Evolutionary conservation across 2,888 invertebrate genomes (phyloP), one percentile per base, ranked within the genome.

Genomic region (Epirrhoe alternata): DNA sequence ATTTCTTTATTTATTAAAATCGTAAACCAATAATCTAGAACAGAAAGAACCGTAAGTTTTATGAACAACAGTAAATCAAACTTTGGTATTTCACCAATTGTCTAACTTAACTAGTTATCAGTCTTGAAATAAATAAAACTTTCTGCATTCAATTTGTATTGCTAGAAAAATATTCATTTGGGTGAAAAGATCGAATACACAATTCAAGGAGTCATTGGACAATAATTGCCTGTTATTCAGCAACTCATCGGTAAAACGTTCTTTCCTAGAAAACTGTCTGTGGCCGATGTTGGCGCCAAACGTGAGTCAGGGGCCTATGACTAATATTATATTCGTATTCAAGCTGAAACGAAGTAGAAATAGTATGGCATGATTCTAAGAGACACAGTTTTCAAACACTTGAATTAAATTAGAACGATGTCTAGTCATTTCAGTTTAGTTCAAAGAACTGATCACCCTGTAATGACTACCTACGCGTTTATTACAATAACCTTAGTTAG

Each of bases 221-320:
- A 84, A 80, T 89, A 88, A 89, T 88, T 85, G 86, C 82, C 81
- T 80, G 81, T 85, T 85, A 85, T 87, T 86, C 81, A 73, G 75
- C 74, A 38, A 54, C 50, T 42, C 62, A 73, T 74, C 77, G 80
- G 77, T 75, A 74, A 76, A 78, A 80, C 79, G 77, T 74, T 72
- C 68, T 81, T 90, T 90, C 90, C 83, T 77, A 81, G 91, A 89
- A 91, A 81, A 79, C 76, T 70, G 88, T 89, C 86, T 86, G 77
- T 74, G 51, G 38, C 30, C 51, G 47, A 53, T 56, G 60, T 31
- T 47, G 72, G 72, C 71, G 71, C 73, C 75, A 73, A 69, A 68
- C 71, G 64, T 74, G 73, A 76, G 63, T 75, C 74, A 75, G 68
- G 64, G 64, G 38, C 65, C 53, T 30, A 42, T 50, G 56, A 60